Percentiles rank a stretch among this genome's conserved stretches.
phyloP scores from a whole-genome alignment of 2,113 vertebrate species.

The Anseranas semipalmata region DNA sequence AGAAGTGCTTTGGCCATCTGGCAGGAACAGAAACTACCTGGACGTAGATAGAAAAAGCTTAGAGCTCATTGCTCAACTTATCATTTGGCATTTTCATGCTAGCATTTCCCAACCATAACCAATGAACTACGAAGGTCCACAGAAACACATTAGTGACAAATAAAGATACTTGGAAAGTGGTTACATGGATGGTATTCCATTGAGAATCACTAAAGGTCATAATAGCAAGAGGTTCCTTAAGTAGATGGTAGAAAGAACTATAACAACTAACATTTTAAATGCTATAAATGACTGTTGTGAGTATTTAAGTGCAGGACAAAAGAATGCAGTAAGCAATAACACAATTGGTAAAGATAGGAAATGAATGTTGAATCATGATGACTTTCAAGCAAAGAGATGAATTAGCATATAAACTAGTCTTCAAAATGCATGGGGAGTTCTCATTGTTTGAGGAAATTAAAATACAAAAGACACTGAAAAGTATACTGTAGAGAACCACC shows the following conservation, averaged over 20 bases:
- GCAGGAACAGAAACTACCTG: neutral
- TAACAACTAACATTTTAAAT: neutral
- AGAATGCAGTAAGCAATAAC: neutral
- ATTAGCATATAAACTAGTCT: neutral
- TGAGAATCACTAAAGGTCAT: neutral
- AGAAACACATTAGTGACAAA: neutral
- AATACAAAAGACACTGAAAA: neutral
- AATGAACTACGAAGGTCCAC: neutral
- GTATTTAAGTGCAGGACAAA: neutral
- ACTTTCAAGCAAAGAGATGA: neutral
- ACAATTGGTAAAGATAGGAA: neutral
- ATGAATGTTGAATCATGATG: neutral
- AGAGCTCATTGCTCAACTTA: neutral
- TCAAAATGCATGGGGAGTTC: neutral
- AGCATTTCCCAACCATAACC: neutral
- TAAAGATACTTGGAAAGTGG: neutral
- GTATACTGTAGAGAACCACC: neutral
- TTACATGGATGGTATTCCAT: neutral
- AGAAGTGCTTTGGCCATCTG: neutral
- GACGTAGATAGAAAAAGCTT: neutral
- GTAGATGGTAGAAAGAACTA: neutral
- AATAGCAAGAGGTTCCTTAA: neutral
- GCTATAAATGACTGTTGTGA: neutral
- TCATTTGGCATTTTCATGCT: fast-evolving
- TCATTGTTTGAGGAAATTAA: neutral